Evolutionary conservation across 1,140 invertebrate species (phyloP).

Genomic region (Triops longicaudatus): DNA sequence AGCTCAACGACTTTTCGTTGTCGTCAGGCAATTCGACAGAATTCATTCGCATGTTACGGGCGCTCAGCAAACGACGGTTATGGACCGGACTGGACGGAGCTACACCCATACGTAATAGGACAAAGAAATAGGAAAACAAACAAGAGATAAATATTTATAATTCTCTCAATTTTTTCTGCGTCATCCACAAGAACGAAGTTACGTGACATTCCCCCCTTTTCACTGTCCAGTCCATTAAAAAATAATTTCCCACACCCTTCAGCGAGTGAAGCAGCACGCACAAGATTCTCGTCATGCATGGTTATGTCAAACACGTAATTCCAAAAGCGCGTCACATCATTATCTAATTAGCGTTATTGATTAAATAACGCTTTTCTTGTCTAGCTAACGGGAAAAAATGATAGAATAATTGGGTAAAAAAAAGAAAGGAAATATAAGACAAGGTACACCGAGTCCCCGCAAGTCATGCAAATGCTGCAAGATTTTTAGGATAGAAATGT

Average conservation of each 20-base stretch:
- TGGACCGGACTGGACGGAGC: slow-evolving; percentile 83
- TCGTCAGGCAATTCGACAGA: slow-evolving; percentile 86
- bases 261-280: neutral
- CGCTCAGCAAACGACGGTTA: slow-evolving; percentile 61
- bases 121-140: slow-evolving; percentile 19
- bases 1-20: slow-evolving; percentile 81
- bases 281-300: slow-evolving; percentile 22
- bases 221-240: neutral
- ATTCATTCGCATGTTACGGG: slow-evolving; percentile 75
- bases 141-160: slow-evolving; percentile 8
- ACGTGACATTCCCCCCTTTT: neutral
- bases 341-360: neutral
- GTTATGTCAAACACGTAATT: neutral
- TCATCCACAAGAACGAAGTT: neutral
- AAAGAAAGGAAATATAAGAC: neutral
- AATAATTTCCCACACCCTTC: neutral
- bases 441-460: too few species aligned
- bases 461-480: neutral
- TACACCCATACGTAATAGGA: slow-evolving; percentile 37
- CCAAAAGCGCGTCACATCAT: slow-evolving; percentile 20
- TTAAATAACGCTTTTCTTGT: neutral
- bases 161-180: too few species aligned
- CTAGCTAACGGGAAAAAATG: neutral
- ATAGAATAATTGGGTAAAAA: neutral
- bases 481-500: neutral